Evolutionary conservation across 30 jellyfish, hydroid and myxozoan genomes (phyloP).

Genomic region (Aurelia coerulea): DNA sequence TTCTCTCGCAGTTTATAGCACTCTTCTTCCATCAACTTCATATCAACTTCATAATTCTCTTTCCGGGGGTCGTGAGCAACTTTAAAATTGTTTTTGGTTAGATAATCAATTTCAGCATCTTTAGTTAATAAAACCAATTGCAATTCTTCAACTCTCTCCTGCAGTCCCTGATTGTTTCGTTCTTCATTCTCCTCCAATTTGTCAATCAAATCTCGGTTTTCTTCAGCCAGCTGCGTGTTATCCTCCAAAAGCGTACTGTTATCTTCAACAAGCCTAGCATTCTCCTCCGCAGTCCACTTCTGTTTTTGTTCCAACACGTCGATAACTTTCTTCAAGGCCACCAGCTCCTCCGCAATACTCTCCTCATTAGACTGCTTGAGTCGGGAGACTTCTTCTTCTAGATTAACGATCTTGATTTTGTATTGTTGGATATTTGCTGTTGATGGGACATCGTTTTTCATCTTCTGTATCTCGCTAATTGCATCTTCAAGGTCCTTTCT

Average conservation of each 20-base stretch:
- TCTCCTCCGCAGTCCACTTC: constrained; percentile 23
- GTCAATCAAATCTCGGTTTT: background rate
- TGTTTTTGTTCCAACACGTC: constrained; percentile 63
- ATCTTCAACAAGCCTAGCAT: constrained; percentile 28
- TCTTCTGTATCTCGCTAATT: constrained; percentile 55
- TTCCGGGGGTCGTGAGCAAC: constrained; percentile 8
- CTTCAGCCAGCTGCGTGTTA: constrained; percentile 13
- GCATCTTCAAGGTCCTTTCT: constrained; percentile 73
- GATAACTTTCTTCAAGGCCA: constrained; percentile 75
- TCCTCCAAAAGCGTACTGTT: constrained; percentile 42
- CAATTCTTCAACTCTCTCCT: constrained; percentile 33
- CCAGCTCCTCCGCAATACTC: constrained; percentile 76
- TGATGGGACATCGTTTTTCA: constrained; percentile 3
- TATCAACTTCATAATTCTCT: constrained; percentile 35
- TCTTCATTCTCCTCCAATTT: background rate
- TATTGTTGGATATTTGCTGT: constrained; percentile 1
- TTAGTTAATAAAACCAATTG: constrained; percentile 22
- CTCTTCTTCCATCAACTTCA: constrained; percentile 42
- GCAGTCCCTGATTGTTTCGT: background rate
- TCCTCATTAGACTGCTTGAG: constrained; percentile 54
- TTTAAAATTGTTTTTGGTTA: background rate
- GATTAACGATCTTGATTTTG: background rate
- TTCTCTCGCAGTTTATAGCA: constrained; percentile 28
- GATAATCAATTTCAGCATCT: constrained; percentile 39
- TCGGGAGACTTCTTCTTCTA: constrained; percentile 39